Evolutionary conservation across 2,888 invertebrate species (phyloP).

Genomic region (Altica lythri): DNA sequence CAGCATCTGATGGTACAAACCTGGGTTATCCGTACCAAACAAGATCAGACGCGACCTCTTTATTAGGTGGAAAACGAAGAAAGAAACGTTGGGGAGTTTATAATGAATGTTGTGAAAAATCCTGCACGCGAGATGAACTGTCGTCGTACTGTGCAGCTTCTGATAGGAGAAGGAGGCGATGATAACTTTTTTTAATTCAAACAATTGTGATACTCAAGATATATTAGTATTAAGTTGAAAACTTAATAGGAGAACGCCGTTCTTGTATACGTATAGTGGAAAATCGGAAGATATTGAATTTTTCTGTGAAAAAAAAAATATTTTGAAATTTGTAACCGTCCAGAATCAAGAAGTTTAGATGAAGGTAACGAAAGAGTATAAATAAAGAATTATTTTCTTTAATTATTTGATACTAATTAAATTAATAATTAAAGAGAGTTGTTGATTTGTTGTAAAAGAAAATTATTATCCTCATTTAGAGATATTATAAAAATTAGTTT

Average conservation of each 20-base stretch:
- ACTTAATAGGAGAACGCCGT: neutral
- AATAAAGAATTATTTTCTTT: neutral
- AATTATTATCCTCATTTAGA: neutral
- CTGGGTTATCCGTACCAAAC: conserved; percentile 41
- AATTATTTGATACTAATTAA: neutral
- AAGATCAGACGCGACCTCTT: conserved; percentile 40
- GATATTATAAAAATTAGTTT: neutral
- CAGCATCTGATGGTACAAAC: conserved; percentile 29
- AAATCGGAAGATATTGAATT: neutral
- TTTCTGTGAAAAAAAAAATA: conserved; percentile 10
- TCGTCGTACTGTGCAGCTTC: conserved; percentile 46
- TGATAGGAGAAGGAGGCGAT: conserved; percentile 8
- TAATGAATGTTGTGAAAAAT: conserved; percentile 52
- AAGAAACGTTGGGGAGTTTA: conserved; percentile 45
- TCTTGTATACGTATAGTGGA: neutral
- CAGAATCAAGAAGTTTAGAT: neutral
- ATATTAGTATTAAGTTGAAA: conserved; percentile 18
- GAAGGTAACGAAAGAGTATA: neutral
- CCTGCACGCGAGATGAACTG: conserved; percentile 49
- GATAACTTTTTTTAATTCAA: neutral
- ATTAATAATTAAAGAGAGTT: no score
- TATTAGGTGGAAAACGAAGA: conserved; percentile 41
- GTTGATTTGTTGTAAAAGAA: no score
- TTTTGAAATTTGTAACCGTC: neutral
- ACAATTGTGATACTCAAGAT: conserved; percentile 16